A percentile compares a stretch with the other conserved stretches of the same genome.
Conservation (phyloP, 2,113 vertebrate species). For the Plotosus lineatus region DNA sequence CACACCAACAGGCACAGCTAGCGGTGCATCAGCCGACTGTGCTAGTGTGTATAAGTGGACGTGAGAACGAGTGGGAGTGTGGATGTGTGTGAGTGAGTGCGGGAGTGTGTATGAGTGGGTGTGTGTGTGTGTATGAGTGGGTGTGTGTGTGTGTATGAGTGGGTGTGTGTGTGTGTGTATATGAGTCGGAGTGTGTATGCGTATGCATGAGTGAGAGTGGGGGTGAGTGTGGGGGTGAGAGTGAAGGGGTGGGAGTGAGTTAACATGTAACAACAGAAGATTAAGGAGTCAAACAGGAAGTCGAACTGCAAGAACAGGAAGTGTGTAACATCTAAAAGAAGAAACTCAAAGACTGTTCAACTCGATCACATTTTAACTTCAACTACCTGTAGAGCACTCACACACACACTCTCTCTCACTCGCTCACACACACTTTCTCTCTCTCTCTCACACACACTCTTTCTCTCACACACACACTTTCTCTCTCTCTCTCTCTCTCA, state of each 20-base stretch:
- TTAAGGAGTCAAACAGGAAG: background rate
- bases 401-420: no score
- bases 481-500: background rate
- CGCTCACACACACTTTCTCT: no score
- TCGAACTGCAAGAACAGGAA: background rate
- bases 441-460: no score
- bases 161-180: no score
- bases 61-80: background rate
- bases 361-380: no score
- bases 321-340: no score
- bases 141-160: background rate
- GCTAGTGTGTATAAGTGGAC: no score
- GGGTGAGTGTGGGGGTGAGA: background rate
- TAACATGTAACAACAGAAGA: background rate
- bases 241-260: background rate
- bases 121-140: conserved; percentile 8
- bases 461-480: no score
- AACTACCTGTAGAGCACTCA: no score
- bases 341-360: background rate
- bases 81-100: background rate
- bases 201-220: background rate
- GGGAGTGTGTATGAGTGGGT: background rate
- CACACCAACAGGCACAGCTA: no score
- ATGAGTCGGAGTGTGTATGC: background rate
- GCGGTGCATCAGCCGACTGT: no score